Base-by-base conservation (phyloP, 1,140 invertebrate species). In the Riptortus pedestris region DNA sequence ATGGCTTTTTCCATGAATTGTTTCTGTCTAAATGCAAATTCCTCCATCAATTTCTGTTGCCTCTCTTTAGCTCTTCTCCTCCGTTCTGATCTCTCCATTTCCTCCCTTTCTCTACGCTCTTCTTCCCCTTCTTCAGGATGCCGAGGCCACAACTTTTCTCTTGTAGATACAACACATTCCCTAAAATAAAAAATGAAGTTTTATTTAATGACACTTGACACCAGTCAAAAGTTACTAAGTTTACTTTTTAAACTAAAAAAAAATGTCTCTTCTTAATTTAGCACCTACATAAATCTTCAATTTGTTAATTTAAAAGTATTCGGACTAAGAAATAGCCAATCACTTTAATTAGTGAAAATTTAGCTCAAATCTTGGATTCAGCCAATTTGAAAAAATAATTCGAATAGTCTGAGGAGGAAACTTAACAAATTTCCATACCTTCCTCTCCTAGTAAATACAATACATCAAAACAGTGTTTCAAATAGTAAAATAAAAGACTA, bases 1-100 rank as follows among this genome's bases (percentile, higher is more conserved):
- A 85, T 88, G 2, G 86, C 83, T 67, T 86, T 84, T 71, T 91
- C 85, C 85, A 96, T 87, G 74, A 96, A 96, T 71, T 90, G 86
- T 71, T 90, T 89, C 75, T 96, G 93, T 66, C 88, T 86, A 18
- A 85, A 85, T 0, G 90, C 90, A 80, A 96, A 96, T 70, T 96
- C 90, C 33, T 85, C 86, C 87, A 97, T 94, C 57, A 97, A 74
- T 72, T 91, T 90, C 70, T 90, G 83, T 72, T 96, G 93, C 16
- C 92, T 81, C 71, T 96, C 92, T 65, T 86, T 86, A 0, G 92
- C 93, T 67, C 86, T 82, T 62, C 85, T 81, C 45, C 90, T 80
- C 58, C 91, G 85, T 71, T 90, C 88, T 68, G 90, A 88, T 64
- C 85, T 82, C 71, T 91, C 88, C 28, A 80, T 80, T 51, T 83